phyloP scores from a whole-genome alignment of 2,797 vertebrate species.

The Rhinella marina region DNA sequence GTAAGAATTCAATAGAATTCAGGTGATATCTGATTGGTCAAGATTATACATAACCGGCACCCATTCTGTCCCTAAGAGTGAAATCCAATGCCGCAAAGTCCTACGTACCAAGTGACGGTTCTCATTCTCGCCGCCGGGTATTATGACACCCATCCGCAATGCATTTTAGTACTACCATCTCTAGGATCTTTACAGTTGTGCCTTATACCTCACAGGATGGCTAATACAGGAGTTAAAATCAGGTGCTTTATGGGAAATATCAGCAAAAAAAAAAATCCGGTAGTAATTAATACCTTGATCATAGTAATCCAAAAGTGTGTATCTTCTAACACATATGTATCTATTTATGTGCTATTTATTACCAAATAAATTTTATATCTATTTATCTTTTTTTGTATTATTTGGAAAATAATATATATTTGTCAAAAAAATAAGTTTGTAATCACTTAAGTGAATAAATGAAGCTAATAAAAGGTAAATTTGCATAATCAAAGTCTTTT shows the following conservation, averaged over 20 bases:
- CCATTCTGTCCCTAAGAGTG: neutral
- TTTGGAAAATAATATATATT: conserved; percentile 61
- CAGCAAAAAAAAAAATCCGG: conserved; percentile 44
- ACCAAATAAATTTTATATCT: conserved; percentile 59
- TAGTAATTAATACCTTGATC: conserved; percentile 58
- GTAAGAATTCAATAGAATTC: neutral
- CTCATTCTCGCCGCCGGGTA: conserved; percentile 1
- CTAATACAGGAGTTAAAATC: conserved; percentile 50
- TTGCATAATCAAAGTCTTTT: conserved; percentile 12
- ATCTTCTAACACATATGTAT: conserved; percentile 52
- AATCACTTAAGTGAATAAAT: conserved; percentile 49
- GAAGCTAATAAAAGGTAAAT: conserved; percentile 48
- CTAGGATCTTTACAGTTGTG: conserved; percentile 11
- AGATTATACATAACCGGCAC: neutral
- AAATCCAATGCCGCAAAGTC: neutral
- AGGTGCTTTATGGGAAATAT: conserved; percentile 44
- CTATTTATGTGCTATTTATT: conserved; percentile 62
- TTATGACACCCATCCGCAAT: conserved; percentile 33
- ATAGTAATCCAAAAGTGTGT: conserved; percentile 55
- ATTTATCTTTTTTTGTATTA: conserved; percentile 62
- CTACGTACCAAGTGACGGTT: neutral
- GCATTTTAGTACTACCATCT: conserved; percentile 22
- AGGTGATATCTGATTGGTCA: neutral
- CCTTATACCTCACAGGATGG: conserved; percentile 55
- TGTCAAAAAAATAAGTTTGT: conserved; percentile 50